Conservation (phyloP, 2,888 invertebrate species). For the Neoaliturus tenellus region DNA sequence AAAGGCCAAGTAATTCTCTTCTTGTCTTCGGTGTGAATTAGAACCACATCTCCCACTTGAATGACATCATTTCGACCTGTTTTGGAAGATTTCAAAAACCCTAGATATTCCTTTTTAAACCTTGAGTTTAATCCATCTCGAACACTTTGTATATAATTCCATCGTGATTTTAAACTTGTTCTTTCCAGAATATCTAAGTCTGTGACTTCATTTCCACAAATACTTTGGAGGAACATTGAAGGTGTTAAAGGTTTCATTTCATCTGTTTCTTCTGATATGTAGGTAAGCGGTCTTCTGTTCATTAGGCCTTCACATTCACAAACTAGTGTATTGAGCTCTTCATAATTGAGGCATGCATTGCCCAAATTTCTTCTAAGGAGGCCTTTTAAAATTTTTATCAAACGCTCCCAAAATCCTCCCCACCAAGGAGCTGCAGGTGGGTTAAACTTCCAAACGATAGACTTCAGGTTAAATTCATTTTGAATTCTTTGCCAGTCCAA, state of each 20-base stretch:
- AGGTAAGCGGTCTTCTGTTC: neutral
- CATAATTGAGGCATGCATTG: constrained; percentile 17
- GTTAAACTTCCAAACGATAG: constrained; percentile 69
- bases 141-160: neutral
- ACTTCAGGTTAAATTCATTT: constrained; percentile 58
- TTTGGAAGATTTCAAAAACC: neutral
- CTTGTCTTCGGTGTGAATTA: no score
- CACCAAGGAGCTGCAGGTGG: constrained; percentile 71
- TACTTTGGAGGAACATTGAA: neutral
- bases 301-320: constrained; percentile 51
- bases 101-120: neutral
- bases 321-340: constrained; percentile 54
- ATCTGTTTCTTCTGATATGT: neutral
- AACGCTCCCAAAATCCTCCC: constrained; percentile 60
- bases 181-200: neutral
- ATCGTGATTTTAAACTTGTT: neutral
- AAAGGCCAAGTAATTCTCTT: no score
- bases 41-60: no score
- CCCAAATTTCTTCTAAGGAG: constrained; percentile 44
- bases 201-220: neutral
- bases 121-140: neutral
- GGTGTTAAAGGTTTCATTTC: constrained; percentile 49
- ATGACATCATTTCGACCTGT: no score
- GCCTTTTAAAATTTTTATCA: constrained; percentile 46
- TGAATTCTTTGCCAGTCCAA: constrained; percentile 72